These are phyloP conservation scores for Uria aalge DNA, from an alignment of 2,113 vertebrate genomes.

Conservation along the genomic window DNA sequence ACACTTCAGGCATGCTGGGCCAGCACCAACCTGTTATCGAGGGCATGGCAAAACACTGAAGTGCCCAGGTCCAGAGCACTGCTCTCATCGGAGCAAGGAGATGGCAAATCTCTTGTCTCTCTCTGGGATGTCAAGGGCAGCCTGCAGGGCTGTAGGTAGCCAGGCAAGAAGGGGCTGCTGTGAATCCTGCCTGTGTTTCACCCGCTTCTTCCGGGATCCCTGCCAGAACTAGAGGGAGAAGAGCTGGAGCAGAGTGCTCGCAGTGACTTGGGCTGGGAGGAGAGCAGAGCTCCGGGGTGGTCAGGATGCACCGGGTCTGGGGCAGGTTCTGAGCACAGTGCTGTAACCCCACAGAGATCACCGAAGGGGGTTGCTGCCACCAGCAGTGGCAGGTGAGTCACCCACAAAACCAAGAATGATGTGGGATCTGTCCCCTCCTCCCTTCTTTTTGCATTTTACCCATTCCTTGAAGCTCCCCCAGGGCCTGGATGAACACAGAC, in stretches of 20 bases:
- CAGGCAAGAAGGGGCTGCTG: background rate
- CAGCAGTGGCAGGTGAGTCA: background rate
- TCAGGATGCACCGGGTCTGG: background rate
- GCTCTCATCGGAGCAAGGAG: background rate
- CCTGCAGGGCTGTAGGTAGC: background rate
- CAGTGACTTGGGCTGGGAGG: fast-evolving
- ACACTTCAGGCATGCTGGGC: background rate
- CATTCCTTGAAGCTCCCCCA: background rate
- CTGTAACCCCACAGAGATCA: background rate
- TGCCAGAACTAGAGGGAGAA: background rate
- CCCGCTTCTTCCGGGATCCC: background rate
- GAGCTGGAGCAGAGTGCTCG: background rate
- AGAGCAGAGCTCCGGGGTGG: fast-evolving
- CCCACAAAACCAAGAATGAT: background rate
- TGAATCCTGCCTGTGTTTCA: background rate
- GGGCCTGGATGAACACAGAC: background rate
- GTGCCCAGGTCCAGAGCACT: background rate
- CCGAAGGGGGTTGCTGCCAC: background rate
- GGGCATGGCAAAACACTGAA: background rate
- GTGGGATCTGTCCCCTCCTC: background rate
- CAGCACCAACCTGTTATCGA: background rate
- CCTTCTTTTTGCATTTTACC: background rate
- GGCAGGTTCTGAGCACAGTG: background rate
- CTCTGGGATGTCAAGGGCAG: background rate
- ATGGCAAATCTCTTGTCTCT: background rate